phyloP scores from a whole-genome alignment of 2,797 vertebrate genomes.

The Eidolon dupreanum region DNA sequence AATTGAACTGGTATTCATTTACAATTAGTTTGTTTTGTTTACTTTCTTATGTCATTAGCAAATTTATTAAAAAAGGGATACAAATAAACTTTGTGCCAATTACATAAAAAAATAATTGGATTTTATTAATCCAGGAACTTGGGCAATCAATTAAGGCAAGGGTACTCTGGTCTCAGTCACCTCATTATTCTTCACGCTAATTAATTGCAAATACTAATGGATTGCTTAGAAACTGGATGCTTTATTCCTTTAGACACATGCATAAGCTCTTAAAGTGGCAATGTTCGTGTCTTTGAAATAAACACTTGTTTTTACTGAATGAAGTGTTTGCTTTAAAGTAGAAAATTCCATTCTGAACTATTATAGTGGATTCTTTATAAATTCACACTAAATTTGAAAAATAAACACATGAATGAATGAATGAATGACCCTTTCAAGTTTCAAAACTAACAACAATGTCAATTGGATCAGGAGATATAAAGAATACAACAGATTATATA shows the following conservation, averaged over 20 bases:
- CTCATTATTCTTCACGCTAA: conserved; percentile 81
- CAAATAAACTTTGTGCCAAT: conserved; percentile 82
- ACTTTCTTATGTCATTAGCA: conserved; percentile 80
- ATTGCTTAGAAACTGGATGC: conserved; percentile 66
- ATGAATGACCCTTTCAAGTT: not conserved
- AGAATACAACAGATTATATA: not conserved
- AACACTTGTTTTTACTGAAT: not conserved
- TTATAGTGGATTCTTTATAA: not conserved
- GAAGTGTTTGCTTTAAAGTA: not conserved
- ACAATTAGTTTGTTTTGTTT: conserved; percentile 81
- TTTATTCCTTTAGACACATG: conserved; percentile 60
- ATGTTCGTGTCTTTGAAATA: conserved; percentile 50
- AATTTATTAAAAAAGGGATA: conserved; percentile 81
- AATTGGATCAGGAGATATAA: not conserved
- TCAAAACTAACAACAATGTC: not conserved
- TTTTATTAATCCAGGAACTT: conserved; percentile 84
- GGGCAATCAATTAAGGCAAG: conserved; percentile 82
- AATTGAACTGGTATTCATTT: conserved; percentile 81
- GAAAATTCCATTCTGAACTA: not conserved
- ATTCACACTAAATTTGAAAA: not conserved
- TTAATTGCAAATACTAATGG: conserved; percentile 79
- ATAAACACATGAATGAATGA: not conserved
- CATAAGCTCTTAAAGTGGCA: conserved; percentile 59
- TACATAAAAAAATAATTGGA: conserved; percentile 83
- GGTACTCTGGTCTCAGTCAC: conserved; percentile 76